Evolutionary conservation across 2,888 invertebrate genomes (phyloP).

Genomic region (Perizoma affinitatum): DNA sequence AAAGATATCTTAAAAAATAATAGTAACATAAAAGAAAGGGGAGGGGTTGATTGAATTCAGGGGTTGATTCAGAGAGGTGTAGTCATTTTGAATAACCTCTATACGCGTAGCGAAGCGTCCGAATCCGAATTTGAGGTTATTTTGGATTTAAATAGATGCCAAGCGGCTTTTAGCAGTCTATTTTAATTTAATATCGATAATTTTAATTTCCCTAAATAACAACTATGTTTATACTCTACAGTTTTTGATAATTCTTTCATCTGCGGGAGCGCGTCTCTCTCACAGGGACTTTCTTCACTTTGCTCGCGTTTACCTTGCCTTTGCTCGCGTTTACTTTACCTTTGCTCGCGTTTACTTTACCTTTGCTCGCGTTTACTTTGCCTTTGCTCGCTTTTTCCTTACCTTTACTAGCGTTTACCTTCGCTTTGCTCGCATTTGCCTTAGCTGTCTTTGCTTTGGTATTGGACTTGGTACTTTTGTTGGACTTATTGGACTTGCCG

Average conservation of each 20-base stretch:
- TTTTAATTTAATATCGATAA: slow-evolving; percentile 39
- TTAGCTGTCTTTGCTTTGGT: slow-evolving; percentile 43
- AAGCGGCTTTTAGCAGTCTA: slow-evolving; percentile 50
- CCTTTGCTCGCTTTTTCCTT: slow-evolving; percentile 38
- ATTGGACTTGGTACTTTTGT: slow-evolving; percentile 45
- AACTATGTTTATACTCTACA: slow-evolving; percentile 11
- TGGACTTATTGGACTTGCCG: slow-evolving; percentile 53
- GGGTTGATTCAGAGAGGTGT: not conserved
- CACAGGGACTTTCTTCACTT: slow-evolving; percentile 58
- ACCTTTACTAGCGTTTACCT: slow-evolving; percentile 12
- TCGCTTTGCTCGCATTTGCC: slow-evolving; percentile 5
- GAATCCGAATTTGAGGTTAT: slow-evolving; percentile 17
- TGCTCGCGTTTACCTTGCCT: slow-evolving; percentile 43
- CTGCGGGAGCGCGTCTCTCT: slow-evolving; percentile 63
- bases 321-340: slow-evolving; percentile 12
- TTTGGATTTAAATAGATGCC: slow-evolving; percentile 46
- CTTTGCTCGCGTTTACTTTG: slow-evolving; percentile 29
- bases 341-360: slow-evolving; percentile 9
- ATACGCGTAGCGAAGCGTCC: slow-evolving; percentile 9
- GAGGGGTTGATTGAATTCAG: slow-evolving; percentile 14
- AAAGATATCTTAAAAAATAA: slow-evolving; percentile 75
- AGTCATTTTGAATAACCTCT: slow-evolving; percentile 11
- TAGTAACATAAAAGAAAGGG: slow-evolving; percentile 78
- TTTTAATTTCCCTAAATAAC: slow-evolving; percentile 31
- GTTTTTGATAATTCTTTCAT: slow-evolving; percentile 51